Percentiles rank a stretch among this genome's conserved stretches.
These are phyloP conservation scores for Flabesymbios commensalis DNA, from an alignment of 2,888 invertebrate genomes.

Conservation along the genomic window DNA sequence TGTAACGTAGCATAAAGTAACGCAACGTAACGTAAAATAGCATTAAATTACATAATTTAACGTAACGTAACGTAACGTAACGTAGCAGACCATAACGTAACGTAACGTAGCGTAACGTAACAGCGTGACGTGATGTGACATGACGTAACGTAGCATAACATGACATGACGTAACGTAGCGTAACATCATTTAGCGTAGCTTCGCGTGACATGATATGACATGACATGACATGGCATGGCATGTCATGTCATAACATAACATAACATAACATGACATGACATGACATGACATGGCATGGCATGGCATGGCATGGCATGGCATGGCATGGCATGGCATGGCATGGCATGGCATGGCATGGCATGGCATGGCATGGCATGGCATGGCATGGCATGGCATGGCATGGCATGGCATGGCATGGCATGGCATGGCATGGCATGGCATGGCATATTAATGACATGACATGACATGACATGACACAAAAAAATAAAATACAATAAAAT, in stretches of 20 bases:
- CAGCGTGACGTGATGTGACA: neutral
- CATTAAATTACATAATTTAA: neutral
- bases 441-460: no score
- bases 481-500: no score
- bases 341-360: no score
- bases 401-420: no score
- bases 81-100: neutral
- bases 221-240: neutral
- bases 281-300: slow-evolving; percentile 6
- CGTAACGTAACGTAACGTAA: neutral
- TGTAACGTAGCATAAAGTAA: neutral
- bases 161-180: neutral
- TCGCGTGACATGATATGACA: neutral
- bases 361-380: no score
- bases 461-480: no score
- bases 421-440: no score
- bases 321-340: no score
- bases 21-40: neutral
- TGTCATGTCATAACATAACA: neutral
- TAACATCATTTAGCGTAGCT: neutral
- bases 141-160: slow-evolving; percentile 2
- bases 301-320: no score
- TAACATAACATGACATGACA: neutral
- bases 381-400: no score
- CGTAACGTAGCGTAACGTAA: slow-evolving; percentile 6